Evolutionary conservation across 2,888 invertebrate species (phyloP).

Genomic region (Psylliodes chrysocephalus): DNA sequence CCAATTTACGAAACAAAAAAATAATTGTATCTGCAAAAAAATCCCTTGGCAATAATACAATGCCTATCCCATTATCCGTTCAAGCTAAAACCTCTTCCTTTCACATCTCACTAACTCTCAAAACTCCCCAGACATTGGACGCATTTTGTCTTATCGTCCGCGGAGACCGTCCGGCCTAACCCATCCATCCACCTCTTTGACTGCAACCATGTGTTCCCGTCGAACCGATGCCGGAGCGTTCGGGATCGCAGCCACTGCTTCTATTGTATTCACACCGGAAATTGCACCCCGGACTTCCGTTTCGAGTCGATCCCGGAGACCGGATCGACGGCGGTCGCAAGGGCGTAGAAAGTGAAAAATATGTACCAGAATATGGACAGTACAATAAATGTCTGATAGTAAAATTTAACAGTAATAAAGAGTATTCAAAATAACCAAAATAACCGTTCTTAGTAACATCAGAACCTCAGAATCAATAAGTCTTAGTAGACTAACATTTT

Average conservation of each 20-base stretch:
- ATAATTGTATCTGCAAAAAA: no score
- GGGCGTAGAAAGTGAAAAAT: background rate
- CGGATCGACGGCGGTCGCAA: conserved; percentile 5
- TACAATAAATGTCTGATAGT: no score
- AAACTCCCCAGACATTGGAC: conserved; percentile 12
- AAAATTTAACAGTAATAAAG: no score
- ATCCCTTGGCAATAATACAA: no score
- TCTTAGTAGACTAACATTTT: no score
- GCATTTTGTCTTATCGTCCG: conserved; percentile 10
- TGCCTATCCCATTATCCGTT: background rate
- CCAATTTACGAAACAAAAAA: no score
- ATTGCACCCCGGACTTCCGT: conserved; percentile 61
- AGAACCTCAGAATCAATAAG: no score
- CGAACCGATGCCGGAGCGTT: conserved; percentile 56
- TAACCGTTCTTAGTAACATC: no score
- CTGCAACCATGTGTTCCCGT: conserved; percentile 38
- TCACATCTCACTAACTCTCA: conserved; percentile 8
- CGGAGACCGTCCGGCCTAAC: background rate
- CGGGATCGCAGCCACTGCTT: conserved; percentile 53
- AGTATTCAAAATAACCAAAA: no score
- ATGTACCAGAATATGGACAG: background rate
- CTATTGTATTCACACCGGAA: conserved; percentile 59
- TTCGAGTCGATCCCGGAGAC: conserved; percentile 49
- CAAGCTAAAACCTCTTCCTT: conserved; percentile 1
- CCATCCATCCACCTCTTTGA: conserved; percentile 21